Evolutionary conservation across 2,113 vertebrate genomes (phyloP), one percentile per base, ranked within the genome.

Genomic region (Charadrius vociferus): DNA sequence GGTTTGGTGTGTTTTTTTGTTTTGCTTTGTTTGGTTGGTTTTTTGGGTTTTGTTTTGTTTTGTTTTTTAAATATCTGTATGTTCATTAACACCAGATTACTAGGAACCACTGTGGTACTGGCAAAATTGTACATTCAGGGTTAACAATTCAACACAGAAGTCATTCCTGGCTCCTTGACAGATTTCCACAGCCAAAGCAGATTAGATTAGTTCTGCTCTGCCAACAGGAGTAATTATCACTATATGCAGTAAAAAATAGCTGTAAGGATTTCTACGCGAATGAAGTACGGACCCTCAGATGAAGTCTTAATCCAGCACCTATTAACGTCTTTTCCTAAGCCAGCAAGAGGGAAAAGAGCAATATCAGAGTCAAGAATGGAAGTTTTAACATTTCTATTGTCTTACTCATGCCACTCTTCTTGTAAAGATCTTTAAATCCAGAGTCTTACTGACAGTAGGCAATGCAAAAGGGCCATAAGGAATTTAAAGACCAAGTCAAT

Each of bases 181-280:
- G 36, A 80, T 83, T 96, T 93, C 78, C 84, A 61, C 88, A 94
- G 90, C 87, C 92, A 93, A 95, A 96, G 65, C 50, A 94, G 63
- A 96, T 97, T 90, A 95, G 82, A 97, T 96, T 96, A 95, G 90
- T 93, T 96, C 95, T 88, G 93, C 94, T 96, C 95, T 91, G 74
- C 89, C 90, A 96, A 89, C 80, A 96, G 81, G 24, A 93, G 61
- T 94, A 97, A 97, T 97, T 97, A 97, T 92, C 94, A 95, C 88
- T 80, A 81, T 8, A 67, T 41, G 89, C 74, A 91, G 71, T 83
- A 95, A 94, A 96, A 96, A 91, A 96, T 36, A 96, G 91, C 89
- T 97, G 67, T 68, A 75, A 95, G 88, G 45, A 73, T 88, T 95
- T 93, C 22, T 81, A 71, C 92, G 59, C 86, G 87, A 97, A 90